Percentiles rank a stretch among this genome's conserved stretches.
phyloP scores from a whole-genome alignment of 2,888 invertebrate species.

The Phengaris alcon region DNA sequence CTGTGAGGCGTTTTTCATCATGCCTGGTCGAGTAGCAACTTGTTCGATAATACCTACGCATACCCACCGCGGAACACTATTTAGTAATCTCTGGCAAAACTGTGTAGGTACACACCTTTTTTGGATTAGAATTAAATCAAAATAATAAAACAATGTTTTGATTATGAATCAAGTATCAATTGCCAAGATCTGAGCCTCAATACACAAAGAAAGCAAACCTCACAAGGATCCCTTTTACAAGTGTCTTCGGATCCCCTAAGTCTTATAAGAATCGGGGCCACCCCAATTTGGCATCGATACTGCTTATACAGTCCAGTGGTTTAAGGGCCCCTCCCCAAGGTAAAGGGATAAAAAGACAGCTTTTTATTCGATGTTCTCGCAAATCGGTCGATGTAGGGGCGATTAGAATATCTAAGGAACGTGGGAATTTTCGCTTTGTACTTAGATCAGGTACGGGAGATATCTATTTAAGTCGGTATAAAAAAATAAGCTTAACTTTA shows the following conservation, averaged over 20 bases:
- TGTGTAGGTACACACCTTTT: too few species aligned
- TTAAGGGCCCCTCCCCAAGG: constrained; percentile 51
- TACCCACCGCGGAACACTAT: too few species aligned
- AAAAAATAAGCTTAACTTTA: too few species aligned
- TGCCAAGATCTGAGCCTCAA: constrained; percentile 38
- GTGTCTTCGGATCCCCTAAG: constrained; percentile 57
- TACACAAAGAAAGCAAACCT: constrained; percentile 46
- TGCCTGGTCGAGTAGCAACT: too few species aligned
- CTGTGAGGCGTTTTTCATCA: too few species aligned
- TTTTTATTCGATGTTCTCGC: constrained; percentile 69
- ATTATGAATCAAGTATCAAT: constrained; percentile 26
- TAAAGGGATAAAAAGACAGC: constrained; percentile 71
- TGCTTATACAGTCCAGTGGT: constrained; percentile 61
- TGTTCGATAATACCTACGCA: too few species aligned
- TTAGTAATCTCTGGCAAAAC: too few species aligned
- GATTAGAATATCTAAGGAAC: constrained; percentile 57
- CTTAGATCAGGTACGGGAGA: background rate
- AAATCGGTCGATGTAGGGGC: constrained; percentile 62
- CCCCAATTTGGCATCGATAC: constrained; percentile 76
- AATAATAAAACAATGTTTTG: constrained; percentile 13
- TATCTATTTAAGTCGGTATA: background rate
- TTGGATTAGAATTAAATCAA: background rate
- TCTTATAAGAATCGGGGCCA: constrained; percentile 56
- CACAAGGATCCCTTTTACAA: constrained; percentile 59
- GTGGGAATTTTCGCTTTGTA: constrained; percentile 48